Percentiles rank a stretch among this genome's conserved stretches.
phyloP scores from a whole-genome alignment of 2,113 vertebrate genomes.

The Caloenas nicobarica region DNA sequence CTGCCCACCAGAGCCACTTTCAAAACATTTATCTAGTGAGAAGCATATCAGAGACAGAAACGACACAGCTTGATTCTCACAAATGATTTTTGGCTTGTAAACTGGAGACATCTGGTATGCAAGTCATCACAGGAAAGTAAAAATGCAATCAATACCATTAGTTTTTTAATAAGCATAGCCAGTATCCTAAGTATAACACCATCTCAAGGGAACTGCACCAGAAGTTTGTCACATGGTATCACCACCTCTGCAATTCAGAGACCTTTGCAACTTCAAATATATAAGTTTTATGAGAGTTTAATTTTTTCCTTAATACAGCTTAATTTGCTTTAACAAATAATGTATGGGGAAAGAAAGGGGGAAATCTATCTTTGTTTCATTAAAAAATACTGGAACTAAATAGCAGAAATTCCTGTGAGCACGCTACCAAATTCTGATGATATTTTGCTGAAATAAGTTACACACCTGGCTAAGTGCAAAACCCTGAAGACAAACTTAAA shows the following conservation, averaged over 20 bases:
- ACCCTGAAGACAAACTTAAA: neutral
- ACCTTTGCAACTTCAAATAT: neutral
- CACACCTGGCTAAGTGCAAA: neutral
- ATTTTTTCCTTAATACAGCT: neutral
- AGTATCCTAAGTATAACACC: neutral
- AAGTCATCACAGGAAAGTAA: neutral
- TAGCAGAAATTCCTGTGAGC: neutral
- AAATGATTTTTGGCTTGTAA: neutral
- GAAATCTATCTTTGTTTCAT: neutral
- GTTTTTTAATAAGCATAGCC: neutral
- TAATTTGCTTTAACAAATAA: conserved; percentile 1
- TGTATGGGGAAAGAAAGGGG: neutral
- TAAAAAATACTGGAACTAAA: neutral
- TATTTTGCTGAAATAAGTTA: neutral
- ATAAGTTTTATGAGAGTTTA: neutral
- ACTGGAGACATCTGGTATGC: neutral
- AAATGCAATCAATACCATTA: neutral
- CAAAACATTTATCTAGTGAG: neutral
- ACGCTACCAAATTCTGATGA: neutral
- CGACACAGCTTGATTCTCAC: neutral
- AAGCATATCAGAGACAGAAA: neutral
- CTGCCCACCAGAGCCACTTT: neutral
- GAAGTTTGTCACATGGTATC: neutral
- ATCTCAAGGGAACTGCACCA: neutral
- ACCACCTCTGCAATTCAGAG: neutral